phyloP scores from a whole-genome alignment of 2,113 vertebrate genomes.

The Electrona antarctica region DNA sequence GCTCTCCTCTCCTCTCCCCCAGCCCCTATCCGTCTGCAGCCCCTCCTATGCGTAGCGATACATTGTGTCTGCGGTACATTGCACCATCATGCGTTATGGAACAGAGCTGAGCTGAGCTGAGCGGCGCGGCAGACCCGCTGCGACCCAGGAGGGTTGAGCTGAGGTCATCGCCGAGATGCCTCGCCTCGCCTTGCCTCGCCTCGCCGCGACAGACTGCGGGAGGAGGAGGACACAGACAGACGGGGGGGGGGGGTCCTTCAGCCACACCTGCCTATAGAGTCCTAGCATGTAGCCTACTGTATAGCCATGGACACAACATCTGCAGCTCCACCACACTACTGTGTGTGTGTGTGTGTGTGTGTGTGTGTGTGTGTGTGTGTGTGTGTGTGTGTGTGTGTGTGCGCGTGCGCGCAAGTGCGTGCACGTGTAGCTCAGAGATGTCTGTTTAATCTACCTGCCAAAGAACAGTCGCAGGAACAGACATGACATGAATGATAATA shows the following conservation, averaged over 20 bases:
- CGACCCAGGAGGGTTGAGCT: conserved; percentile 29
- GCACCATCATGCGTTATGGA: neutral
- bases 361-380: conserved; percentile 14
- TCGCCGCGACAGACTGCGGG: neutral
- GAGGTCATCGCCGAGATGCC: conserved; percentile 31
- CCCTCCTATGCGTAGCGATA: neutral
- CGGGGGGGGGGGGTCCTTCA: neutral
- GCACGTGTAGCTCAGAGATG: conserved; percentile 28
- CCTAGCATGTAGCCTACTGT: no score
- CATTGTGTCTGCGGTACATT: conserved; percentile 2
- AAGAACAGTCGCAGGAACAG: conserved; percentile 25
- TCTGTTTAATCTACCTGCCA: conserved; percentile 48
- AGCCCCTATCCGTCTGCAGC: neutral
- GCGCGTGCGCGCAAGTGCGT: neutral
- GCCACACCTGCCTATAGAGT: conserved; percentile 28
- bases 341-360: conserved; percentile 1
- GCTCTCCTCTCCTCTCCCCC: neutral
- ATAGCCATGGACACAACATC: no score
- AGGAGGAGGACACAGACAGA: neutral
- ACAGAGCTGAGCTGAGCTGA: neutral
- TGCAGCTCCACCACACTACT: neutral
- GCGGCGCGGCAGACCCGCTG: conserved; percentile 7
- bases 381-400: conserved; percentile 15
- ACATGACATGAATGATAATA: conserved; percentile 45
- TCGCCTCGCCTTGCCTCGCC: no score